These are phyloP conservation scores for Acleris literana DNA, from an alignment of 2,888 invertebrate genomes.

Conservation along the genomic window DNA sequence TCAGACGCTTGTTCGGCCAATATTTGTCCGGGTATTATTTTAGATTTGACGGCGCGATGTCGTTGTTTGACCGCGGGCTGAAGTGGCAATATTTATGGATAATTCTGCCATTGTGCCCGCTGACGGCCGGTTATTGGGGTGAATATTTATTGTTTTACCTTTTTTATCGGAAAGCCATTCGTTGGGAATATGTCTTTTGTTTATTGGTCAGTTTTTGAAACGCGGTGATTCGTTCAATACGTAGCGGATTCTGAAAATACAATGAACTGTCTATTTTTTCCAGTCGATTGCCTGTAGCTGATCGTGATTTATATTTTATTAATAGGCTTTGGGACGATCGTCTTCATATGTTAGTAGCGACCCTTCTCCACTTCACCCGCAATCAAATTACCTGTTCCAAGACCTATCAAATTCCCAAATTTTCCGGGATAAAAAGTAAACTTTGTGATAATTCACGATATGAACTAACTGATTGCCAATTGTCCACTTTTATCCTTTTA, in stretches of 20 bases:
- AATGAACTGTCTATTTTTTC: not conserved
- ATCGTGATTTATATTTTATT: not conserved
- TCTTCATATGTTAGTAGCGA: too few relatives aligned
- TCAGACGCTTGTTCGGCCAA: slow-evolving; percentile 23
- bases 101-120: slow-evolving; percentile 36
- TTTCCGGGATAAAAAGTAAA: too few relatives aligned
- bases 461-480: too few relatives aligned
- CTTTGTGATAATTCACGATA: too few relatives aligned
- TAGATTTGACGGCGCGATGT: slow-evolving; percentile 28
- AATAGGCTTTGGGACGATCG: not conserved
- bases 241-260: not conserved
- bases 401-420: too few relatives aligned
- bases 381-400: too few relatives aligned
- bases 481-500: too few relatives aligned
- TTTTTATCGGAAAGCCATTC: slow-evolving; percentile 35
- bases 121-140: slow-evolving; percentile 30
- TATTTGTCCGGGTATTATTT: slow-evolving; percentile 28
- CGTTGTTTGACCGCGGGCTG: slow-evolving; percentile 29
- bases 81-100: slow-evolving; percentile 39
- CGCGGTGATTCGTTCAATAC: slow-evolving; percentile 18
- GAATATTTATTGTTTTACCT: slow-evolving; percentile 37
- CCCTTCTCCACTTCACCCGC: too few relatives aligned
- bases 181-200: slow-evolving; percentile 31
- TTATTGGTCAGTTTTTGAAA: slow-evolving; percentile 17
- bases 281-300: not conserved